Conservation (phyloP, 2,888 invertebrate genomes). For the Microplitis manilae region DNA sequence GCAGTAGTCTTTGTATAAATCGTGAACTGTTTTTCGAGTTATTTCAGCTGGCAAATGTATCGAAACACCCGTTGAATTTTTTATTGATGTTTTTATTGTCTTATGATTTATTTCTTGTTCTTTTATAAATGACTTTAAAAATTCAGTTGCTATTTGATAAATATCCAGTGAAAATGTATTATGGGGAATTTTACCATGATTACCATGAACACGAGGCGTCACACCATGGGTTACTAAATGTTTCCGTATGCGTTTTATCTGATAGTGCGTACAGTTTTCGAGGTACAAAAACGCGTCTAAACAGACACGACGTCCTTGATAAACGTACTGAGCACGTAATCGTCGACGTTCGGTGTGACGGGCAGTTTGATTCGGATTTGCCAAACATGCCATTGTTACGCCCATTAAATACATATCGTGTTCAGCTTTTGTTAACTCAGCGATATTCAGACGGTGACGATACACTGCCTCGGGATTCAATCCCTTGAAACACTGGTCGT, state of each 20-base stretch:
- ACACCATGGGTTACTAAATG: conserved; percentile 87
- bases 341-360: conserved; percentile 82
- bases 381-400: conserved; percentile 86
- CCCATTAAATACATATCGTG: conserved; percentile 90
- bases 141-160: conserved; percentile 84
- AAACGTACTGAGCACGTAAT: conserved; percentile 83
- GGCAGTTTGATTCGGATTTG: conserved; percentile 80
- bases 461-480: conserved; percentile 83
- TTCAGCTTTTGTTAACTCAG: conserved; percentile 85
- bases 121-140: conserved; percentile 82
- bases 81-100: conserved; percentile 70
- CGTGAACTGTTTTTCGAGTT: conserved; percentile 81
- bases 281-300: conserved; percentile 85
- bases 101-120: conserved; percentile 76
- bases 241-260: conserved; percentile 83
- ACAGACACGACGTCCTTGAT: conserved; percentile 84
- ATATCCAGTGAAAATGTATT: conserved; percentile 86
- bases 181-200: conserved; percentile 85
- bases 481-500: conserved; percentile 82
- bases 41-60: conserved; percentile 75
- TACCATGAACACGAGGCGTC: conserved; percentile 84
- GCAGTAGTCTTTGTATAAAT: conserved; percentile 83
- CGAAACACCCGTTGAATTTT: conserved; percentile 68
- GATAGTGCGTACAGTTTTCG: conserved; percentile 86
- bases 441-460: conserved; percentile 83